phyloP scores from a whole-genome alignment of 2,113 vertebrate genomes.

The Sturnira hondurensis region DNA sequence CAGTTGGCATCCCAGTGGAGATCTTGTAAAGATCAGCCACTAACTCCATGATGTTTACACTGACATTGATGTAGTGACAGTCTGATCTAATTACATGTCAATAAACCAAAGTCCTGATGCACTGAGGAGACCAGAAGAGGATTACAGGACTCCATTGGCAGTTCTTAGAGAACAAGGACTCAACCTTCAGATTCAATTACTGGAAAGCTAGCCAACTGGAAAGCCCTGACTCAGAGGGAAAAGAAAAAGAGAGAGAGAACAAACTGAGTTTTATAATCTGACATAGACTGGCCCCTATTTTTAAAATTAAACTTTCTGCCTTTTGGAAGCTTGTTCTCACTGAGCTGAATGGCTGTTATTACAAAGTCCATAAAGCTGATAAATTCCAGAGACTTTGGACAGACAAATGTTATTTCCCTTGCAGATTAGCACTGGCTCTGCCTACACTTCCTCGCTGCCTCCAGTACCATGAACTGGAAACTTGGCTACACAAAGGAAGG shows the following conservation, averaged over 20 bases:
- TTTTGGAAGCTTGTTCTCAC: neutral
- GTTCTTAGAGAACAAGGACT: conserved; percentile 70
- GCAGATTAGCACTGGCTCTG: neutral
- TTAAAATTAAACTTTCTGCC: neutral
- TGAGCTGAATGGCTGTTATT: neutral
- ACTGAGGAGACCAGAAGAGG: conserved; percentile 82
- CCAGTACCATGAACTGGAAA: neutral
- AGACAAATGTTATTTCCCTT: rapidly evolving
- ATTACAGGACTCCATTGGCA: conserved; percentile 79
- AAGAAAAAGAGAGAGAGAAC: neutral
- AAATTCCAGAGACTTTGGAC: neutral
- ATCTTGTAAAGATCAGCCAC: conserved; percentile 86
- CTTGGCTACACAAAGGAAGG: neutral
- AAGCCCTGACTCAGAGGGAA: neutral
- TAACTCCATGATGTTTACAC: conserved; percentile 83
- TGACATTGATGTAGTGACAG: conserved; percentile 87
- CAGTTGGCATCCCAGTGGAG: conserved; percentile 84
- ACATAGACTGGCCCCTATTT: rapidly evolving
- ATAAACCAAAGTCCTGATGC: conserved; percentile 84
- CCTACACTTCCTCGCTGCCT: neutral
- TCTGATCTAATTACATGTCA: conserved; percentile 92
- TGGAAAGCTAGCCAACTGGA: conserved; percentile 51
- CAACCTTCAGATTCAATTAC: conserved; percentile 64
- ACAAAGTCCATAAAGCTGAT: neutral
- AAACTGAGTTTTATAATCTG: neutral